Percentiles rank a stretch among this genome's conserved stretches.
Evolutionary conservation across 1,140 invertebrate genomes (phyloP).

Genomic region (Hycleus cichorii): DNA sequence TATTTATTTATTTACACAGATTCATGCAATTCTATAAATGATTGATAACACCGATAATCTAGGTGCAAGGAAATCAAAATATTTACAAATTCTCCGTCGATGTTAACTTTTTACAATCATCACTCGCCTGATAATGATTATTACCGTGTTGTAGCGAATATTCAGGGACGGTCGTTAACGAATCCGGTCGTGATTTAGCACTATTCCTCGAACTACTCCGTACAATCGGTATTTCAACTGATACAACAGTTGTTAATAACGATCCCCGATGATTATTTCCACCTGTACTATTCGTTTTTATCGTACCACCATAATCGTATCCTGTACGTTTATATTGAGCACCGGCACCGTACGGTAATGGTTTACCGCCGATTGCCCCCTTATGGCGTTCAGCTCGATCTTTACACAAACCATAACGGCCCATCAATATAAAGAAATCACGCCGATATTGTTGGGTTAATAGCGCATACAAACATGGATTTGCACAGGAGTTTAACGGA

Average conservation of each 20-base stretch:
- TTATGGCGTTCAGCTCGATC: constrained; percentile 31
- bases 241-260: constrained; percentile 28
- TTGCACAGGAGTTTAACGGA: constrained; percentile 86
- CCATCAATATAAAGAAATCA: constrained; percentile 64
- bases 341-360: constrained; percentile 28
- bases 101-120: constrained; percentile 11
- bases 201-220: constrained; percentile 23
- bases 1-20: too few relatives aligned
- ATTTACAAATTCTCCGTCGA: constrained; percentile 19
- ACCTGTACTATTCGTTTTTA: constrained; percentile 10
- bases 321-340: constrained; percentile 20
- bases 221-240: constrained; percentile 25
- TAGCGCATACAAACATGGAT: constrained; percentile 86
- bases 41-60: too few relatives aligned
- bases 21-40: too few relatives aligned
- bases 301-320: not conserved
- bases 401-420: constrained; percentile 49
- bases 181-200: constrained; percentile 15
- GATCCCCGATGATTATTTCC: constrained; percentile 24
- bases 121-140: constrained; percentile 3
- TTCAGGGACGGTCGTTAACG: constrained; percentile 15
- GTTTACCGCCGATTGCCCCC: constrained; percentile 36
- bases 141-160: constrained; percentile 5
- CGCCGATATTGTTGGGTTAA: constrained; percentile 79
- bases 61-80: too few relatives aligned